Conservation (phyloP, 2,888 invertebrate genomes). For the Xylocampa areola region DNA sequence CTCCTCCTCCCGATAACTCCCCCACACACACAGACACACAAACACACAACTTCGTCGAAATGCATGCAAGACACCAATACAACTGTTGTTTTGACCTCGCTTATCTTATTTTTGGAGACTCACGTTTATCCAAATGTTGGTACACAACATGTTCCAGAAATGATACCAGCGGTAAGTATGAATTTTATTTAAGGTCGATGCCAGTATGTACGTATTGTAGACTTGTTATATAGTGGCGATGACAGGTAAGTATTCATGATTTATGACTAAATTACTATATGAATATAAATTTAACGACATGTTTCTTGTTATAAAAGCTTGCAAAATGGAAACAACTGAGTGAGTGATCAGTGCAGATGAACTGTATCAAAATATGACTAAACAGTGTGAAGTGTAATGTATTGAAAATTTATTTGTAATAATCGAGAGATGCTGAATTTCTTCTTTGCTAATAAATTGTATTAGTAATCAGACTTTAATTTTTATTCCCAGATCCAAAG, state of each 20-base stretch:
- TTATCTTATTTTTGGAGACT: slow-evolving; percentile 40
- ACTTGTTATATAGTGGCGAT: slow-evolving; percentile 36
- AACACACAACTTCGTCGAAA: slow-evolving; percentile 39
- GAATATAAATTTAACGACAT: slow-evolving; percentile 65
- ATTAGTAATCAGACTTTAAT: slow-evolving; percentile 69
- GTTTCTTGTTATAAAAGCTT: slow-evolving; percentile 86
- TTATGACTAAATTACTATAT: slow-evolving; percentile 39
- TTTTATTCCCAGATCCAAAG: slow-evolving; percentile 85
- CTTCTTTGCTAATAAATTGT: slow-evolving; percentile 80
- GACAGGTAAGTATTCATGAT: slow-evolving; percentile 69
- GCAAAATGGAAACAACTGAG: slow-evolving; percentile 84
- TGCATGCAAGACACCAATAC: slow-evolving; percentile 47
- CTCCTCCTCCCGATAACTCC: slow-evolving; percentile 91
- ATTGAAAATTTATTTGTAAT: slow-evolving; percentile 71
- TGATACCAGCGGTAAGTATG: slow-evolving; percentile 70
- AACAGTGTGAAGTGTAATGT: slow-evolving; percentile 78
- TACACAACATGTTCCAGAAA: slow-evolving; percentile 65
- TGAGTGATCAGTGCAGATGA: slow-evolving; percentile 78
- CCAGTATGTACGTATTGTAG: slow-evolving; percentile 29
- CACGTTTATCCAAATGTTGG: slow-evolving; percentile 25
- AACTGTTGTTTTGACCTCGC: slow-evolving; percentile 30
- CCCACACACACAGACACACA: slow-evolving; percentile 45
- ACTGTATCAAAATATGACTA: slow-evolving; percentile 65
- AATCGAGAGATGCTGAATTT: slow-evolving; percentile 56
- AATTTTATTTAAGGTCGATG: slow-evolving; percentile 31